These are phyloP conservation scores for Gastrophysa polygoni DNA, from an alignment of 2,888 invertebrate genomes.

Conservation along the genomic window DNA sequence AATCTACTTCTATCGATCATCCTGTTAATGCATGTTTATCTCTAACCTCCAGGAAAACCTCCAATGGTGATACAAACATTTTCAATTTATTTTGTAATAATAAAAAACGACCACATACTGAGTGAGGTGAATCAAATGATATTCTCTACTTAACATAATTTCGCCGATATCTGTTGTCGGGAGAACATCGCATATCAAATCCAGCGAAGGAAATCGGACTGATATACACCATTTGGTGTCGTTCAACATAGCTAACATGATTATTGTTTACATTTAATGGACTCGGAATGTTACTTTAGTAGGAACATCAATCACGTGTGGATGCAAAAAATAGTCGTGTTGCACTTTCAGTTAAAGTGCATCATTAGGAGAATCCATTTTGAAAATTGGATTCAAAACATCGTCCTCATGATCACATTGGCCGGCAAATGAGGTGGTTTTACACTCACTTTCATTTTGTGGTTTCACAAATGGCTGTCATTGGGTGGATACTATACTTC, in stretches of 20 bases:
- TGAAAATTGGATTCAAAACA: constrained; percentile 1
- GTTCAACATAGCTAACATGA: neutral
- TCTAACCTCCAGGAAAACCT: neutral
- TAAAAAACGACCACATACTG: neutral
- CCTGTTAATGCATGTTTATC: neutral
- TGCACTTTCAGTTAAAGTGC: constrained; percentile 3
- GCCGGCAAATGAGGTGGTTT: neutral
- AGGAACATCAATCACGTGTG: constrained; percentile 5
- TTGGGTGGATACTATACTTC: neutral
- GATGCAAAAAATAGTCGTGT: constrained; percentile 8
- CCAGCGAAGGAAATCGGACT: neutral
- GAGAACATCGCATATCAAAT: neutral
- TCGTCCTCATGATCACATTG: neutral
- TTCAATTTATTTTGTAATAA: neutral
- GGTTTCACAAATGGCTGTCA: neutral
- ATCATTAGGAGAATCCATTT: constrained; percentile 1
- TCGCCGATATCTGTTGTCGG: neutral
- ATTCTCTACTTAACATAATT: constrained; percentile 7
- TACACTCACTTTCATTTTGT: neutral
- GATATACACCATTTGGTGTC: constrained; percentile 2
- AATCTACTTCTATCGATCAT: too few relatives aligned
- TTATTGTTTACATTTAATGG: constrained; percentile 10
- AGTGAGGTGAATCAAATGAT: neutral
- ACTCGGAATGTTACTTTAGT: constrained; percentile 9
- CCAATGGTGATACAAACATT: neutral